These are phyloP conservation scores for Rallus limicola DNA, from an alignment of 2,113 vertebrate species.

Conservation along the genomic window DNA sequence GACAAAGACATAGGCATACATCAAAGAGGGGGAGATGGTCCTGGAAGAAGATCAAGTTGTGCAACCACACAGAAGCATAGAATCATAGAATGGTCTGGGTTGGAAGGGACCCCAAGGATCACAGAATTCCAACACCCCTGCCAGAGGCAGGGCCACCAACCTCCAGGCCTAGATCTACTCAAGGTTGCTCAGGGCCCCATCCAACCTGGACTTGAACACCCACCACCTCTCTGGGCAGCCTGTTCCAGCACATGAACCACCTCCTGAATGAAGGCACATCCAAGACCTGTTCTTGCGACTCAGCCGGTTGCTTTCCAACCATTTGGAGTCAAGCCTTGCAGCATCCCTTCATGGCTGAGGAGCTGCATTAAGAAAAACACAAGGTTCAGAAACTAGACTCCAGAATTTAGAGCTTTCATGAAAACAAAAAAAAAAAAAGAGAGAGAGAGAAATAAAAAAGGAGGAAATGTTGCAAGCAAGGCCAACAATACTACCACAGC, in stretches of 20 bases:
- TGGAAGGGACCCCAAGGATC: too few relatives aligned
- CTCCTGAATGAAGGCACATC: neutral
- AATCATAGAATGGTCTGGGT: too few relatives aligned
- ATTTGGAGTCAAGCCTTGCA: neutral
- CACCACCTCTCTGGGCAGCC: too few relatives aligned
- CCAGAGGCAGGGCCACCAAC: too few relatives aligned
- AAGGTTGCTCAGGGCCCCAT: too few relatives aligned
- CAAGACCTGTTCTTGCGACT: neutral
- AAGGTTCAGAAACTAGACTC: neutral
- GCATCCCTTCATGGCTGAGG: neutral
- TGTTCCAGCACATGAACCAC: neutral
- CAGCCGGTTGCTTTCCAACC: neutral
- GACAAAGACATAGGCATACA: neutral
- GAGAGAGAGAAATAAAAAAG: neutral
- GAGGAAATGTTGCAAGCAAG: neutral
- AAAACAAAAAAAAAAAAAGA: neutral
- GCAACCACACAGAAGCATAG: neutral
- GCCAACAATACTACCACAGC: neutral
- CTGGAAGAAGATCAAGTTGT: neutral
- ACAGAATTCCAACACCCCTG: too few relatives aligned
- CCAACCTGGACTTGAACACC: too few relatives aligned
- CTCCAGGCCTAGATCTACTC: too few relatives aligned
- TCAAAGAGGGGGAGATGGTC: too few relatives aligned
- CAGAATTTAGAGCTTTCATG: neutral
- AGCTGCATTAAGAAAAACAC: accelerated